Evolutionary conservation across 2,113 vertebrate genomes (phyloP).

Genomic region (Tyto alba): DNA sequence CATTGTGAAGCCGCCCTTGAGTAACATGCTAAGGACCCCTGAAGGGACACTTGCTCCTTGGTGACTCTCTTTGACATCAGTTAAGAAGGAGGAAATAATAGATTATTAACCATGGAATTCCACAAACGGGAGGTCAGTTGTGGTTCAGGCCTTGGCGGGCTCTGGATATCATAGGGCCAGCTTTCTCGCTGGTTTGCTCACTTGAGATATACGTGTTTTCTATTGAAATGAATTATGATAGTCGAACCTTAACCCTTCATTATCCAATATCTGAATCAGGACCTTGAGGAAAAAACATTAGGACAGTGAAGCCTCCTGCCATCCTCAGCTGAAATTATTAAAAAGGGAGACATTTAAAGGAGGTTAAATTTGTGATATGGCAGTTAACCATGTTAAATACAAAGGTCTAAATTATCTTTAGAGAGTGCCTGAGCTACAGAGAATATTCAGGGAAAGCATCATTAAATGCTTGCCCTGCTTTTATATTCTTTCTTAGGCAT

Average conservation of each 20-base stretch:
- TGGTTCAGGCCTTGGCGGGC: background rate
- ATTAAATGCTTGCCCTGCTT: background rate
- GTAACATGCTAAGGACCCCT: background rate
- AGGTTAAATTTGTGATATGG: background rate
- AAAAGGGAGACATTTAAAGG: background rate
- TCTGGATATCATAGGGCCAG: background rate
- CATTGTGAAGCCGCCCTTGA: conserved; percentile 44
- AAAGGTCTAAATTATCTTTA: background rate
- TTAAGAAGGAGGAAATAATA: background rate
- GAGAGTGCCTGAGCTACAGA: background rate
- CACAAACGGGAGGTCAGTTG: background rate
- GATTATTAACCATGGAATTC: background rate
- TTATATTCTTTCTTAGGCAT: background rate
- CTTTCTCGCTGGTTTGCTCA: background rate
- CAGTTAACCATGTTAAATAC: background rate
- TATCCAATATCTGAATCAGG: background rate
- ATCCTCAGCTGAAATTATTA: background rate
- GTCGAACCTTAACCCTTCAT: background rate
- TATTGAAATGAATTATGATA: background rate
- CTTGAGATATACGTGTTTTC: background rate
- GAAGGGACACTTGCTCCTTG: conserved; percentile 12
- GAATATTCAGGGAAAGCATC: background rate
- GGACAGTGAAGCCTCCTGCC: background rate
- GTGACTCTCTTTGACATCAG: background rate
- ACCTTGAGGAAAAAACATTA: background rate